Evolutionary conservation across 2,797 vertebrate species (phyloP).

Genomic region (Mustela erminea): DNA sequence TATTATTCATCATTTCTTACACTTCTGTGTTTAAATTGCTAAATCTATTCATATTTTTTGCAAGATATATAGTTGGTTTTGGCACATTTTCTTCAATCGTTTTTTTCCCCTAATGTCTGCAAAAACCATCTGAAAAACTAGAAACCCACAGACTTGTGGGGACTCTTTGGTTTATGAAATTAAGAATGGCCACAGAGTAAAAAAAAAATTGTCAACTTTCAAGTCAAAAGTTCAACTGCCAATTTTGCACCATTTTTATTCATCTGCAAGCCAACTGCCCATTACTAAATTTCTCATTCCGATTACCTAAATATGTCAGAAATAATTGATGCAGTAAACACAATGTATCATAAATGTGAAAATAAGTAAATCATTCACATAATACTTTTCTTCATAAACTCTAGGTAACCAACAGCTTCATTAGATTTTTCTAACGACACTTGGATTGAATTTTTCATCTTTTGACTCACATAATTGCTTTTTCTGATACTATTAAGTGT

Average conservation of each 20-base stretch:
- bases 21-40: slow-evolving; percentile 51
- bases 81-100: slow-evolving; percentile 30
- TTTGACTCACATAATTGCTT: background rate
- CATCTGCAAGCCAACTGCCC: background rate
- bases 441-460: background rate
- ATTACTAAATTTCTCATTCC: background rate
- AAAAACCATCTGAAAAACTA: slow-evolving; percentile 70
- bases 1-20: background rate
- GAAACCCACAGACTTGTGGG: slow-evolving; percentile 47
- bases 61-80: slow-evolving; percentile 54
- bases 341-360: background rate
- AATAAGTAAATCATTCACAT: background rate
- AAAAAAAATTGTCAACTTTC: slow-evolving; percentile 60
- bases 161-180: slow-evolving; percentile 68
- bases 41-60: slow-evolving; percentile 23
- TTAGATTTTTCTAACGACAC: background rate
- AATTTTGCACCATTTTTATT: slow-evolving; percentile 55
- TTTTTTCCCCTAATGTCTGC: slow-evolving; percentile 45
- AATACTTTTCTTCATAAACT: slow-evolving; percentile 1
- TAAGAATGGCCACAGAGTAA: slow-evolving; percentile 63
- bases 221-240: slow-evolving; percentile 34
- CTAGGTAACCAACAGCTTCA: background rate
- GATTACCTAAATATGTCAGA: background rate
- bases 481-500: background rate
- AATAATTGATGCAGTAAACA: background rate